Evolutionary conservation across 2,797 vertebrate species (phyloP).

Genomic region (Eulemur coronatus): DNA sequence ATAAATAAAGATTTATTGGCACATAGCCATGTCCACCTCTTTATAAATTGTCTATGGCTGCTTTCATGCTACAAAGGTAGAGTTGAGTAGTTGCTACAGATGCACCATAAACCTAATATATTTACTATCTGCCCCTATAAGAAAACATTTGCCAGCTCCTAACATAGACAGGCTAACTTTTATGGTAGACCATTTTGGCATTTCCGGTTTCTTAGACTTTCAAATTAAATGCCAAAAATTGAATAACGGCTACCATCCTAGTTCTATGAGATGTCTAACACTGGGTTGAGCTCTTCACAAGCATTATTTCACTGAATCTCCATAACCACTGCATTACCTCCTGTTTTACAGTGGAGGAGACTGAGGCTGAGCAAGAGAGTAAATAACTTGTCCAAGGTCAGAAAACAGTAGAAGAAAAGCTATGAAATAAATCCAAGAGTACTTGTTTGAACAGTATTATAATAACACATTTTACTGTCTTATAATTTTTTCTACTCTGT

Average conservation of each 20-base stretch:
- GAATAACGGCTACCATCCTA: neutral
- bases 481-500: neutral
- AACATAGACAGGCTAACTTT: neutral
- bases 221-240: neutral
- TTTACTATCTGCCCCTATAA: neutral
- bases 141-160: neutral
- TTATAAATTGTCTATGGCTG: neutral
- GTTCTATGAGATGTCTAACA: neutral
- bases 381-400: neutral
- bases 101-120: neutral
- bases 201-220: neutral
- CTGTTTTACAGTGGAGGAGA: neutral
- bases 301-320: neutral
- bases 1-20: neutral
- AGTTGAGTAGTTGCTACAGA: neutral
- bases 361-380: neutral
- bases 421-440: neutral
- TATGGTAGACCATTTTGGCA: neutral
- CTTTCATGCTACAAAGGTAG: neutral
- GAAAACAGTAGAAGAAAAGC: neutral
- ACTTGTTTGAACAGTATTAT: rapidly evolving
- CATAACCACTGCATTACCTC: neutral
- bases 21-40: neutral
- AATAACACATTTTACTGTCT: neutral
- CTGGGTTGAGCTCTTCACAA: neutral